Evolutionary conservation across 2,888 invertebrate species (phyloP), one percentile per base, ranked within the genome.

Genomic region (Macrosoma leucophasiata): DNA sequence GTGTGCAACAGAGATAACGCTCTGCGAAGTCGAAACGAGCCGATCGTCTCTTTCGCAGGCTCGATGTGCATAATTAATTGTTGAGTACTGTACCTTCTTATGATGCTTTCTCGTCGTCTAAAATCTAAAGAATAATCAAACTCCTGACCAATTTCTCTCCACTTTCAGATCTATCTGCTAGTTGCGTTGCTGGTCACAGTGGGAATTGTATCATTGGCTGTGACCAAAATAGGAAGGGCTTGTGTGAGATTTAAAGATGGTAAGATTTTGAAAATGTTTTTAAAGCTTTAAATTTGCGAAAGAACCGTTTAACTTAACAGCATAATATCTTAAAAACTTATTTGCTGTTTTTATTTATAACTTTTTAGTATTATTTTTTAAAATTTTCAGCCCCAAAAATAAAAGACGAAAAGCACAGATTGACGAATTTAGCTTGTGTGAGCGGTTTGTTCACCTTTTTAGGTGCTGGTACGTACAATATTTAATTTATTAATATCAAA

Each of bases 391-490:
- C 79, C 5, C 55, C 71, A 0, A 82, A 82, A 54, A 75, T 82
- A 35, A 82, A 82, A 33, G 82, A 76, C 4, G 79, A 79, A 13
- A 54, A 69, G 9, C 81, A 82, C 38, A 55, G 76, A 11, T 35
- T 78, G 4, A 66, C 62, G 0, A 82, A 82, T 34, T 35, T 82
- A 40, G 82, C 82, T 0, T 82, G 82, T 31, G 78, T 78, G 3
- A 75, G 72, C 37, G 82, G 82, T n/a, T 58, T 82, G 5, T 62
- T 72, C 23, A 77, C 79, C 0, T 78, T 81, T 24, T 55, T 79
- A 10, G 78, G 74, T 19, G 68, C 74, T 29, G 69, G 82, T 79
- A 43, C n/a, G n/a, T n/a, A n/a, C n/a, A n/a, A n/a, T n/a, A n/a
- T n/a, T n/a, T n/a, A n/a, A n/a, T n/a, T n/a, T n/a, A n/a, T n/a